Percentiles rank a stretch among this genome's conserved stretches.
These are phyloP conservation scores for Pagrus major DNA, from an alignment of 2,113 vertebrate genomes.

Conservation along the genomic window DNA sequence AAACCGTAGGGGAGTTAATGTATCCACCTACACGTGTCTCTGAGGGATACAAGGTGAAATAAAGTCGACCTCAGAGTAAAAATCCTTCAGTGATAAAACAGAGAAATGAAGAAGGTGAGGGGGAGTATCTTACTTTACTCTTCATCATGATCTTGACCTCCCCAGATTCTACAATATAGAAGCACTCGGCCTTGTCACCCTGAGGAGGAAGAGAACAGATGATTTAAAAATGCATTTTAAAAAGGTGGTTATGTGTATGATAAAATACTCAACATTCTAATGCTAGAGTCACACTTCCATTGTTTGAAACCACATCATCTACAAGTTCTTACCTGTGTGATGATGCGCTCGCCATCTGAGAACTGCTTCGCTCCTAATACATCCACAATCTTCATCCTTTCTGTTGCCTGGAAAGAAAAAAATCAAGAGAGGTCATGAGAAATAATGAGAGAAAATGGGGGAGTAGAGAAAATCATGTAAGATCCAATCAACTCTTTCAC, in stretches of 20 bases:
- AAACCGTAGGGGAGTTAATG: neutral
- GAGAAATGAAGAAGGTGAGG: neutral
- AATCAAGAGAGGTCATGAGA: no score
- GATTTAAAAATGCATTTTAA: neutral
- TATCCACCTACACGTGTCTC: neutral
- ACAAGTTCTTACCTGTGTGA: constrained; percentile 88
- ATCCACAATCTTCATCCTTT: constrained; percentile 98
- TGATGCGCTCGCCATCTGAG: constrained; percentile 94
- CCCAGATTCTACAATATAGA: constrained; percentile 95
- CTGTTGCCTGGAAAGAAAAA: constrained; percentile 84
- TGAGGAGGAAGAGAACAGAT: constrained; percentile 66
- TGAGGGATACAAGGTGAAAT: neutral
- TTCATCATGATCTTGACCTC: constrained; percentile 96
- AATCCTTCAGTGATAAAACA: neutral
- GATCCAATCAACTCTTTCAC: neutral
- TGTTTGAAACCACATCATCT: neutral
- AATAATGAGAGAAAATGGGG: no score
- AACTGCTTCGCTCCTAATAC: constrained; percentile 94
- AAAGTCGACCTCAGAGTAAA: neutral
- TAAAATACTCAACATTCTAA: neutral
- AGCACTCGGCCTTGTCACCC: constrained; percentile 96
- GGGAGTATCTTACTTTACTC: constrained; percentile 83
- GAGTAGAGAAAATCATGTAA: no score
- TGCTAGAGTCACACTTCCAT: neutral
- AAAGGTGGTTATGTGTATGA: neutral